phyloP scores from a whole-genome alignment of 2,113 vertebrate genomes.

The Thunnus thynnus region DNA sequence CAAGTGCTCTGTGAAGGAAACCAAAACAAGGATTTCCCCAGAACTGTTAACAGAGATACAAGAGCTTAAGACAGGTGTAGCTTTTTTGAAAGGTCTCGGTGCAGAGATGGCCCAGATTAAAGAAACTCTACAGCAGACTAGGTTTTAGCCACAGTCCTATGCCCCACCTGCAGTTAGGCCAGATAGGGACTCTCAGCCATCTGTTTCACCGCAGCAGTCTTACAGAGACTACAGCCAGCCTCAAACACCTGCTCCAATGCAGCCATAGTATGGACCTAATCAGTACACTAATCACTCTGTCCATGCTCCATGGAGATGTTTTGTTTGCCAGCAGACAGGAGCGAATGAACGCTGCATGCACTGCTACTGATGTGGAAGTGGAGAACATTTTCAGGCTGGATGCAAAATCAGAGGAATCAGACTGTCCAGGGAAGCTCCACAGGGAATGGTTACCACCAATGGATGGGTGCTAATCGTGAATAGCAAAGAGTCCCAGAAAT shows the following conservation, averaged over 20 bases:
- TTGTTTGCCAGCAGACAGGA: constrained; percentile 35
- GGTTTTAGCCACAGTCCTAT: background rate
- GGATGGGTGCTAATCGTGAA: no score
- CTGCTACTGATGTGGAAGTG: no score
- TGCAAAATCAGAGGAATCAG: no score
- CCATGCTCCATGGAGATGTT: background rate
- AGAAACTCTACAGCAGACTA: constrained; percentile 2
- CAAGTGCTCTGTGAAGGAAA: no score
- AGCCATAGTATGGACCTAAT: background rate
- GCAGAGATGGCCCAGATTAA: constrained; percentile 12
- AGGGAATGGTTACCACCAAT: no score
- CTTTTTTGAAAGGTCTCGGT: constrained; percentile 24
- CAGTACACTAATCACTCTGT: background rate
- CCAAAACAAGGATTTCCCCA: no score
- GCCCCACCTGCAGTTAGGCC: background rate
- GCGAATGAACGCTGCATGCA: no score
- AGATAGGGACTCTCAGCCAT: background rate
- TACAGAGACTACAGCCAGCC: background rate
- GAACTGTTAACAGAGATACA: background rate
- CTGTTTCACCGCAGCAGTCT: background rate
- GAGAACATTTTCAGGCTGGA: no score
- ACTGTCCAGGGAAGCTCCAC: no score
- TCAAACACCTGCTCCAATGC: background rate
- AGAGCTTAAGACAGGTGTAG: constrained; percentile 31
- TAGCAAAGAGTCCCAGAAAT: no score